Evolutionary conservation across 2,113 vertebrate species (phyloP).

Genomic region (Addax nasomaculatus): DNA sequence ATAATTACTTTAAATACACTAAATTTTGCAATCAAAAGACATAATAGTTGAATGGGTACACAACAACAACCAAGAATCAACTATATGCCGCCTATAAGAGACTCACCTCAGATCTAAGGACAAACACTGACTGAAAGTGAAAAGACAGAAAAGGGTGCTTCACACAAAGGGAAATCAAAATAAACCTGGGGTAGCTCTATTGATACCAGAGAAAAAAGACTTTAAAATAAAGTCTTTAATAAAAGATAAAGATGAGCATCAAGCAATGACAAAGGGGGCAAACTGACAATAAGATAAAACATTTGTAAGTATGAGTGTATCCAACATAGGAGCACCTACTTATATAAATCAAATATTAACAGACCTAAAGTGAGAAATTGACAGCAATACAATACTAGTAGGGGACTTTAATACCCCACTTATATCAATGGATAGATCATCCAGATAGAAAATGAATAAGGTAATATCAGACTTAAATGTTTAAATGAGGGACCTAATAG

Average conservation of each 20-base stretch:
- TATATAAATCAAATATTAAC: neutral
- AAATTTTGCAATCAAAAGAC: neutral
- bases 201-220: neutral
- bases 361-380: neutral
- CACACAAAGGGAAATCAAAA: neutral
- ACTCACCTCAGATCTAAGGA: neutral
- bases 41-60: neutral
- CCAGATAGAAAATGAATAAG: neutral
- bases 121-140: neutral
- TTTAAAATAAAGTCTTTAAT: neutral
- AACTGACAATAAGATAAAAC: neutral
- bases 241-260: neutral
- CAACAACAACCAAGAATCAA: neutral
- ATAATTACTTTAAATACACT: neutral
- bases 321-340: neutral
- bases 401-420: neutral
- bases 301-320: neutral
- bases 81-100: neutral
- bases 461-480: neutral
- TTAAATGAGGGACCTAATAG: neutral
- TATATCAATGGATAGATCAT: neutral
- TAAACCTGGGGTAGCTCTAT: neutral
- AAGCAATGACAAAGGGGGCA: neutral
- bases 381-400: neutral
- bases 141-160: neutral